Evolutionary conservation across 92 coral and sea anemone genomes (phyloP), one percentile per base, ranked within the genome.

Genomic region (Parazoanthus swiftii): DNA sequence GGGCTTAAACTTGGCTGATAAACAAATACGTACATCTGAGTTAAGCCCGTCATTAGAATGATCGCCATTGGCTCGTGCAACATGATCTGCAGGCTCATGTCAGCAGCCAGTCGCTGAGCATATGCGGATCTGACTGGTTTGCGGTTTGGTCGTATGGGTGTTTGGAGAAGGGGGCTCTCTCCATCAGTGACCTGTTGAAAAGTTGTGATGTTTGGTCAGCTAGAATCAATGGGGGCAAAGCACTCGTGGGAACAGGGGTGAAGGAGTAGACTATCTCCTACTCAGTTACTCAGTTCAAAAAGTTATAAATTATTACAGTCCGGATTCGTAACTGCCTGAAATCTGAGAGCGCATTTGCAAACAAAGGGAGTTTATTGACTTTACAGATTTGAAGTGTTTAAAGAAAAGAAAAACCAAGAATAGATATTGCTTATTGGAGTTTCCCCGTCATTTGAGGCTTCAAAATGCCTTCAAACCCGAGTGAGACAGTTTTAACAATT

Each of bases 41-140:
- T 23, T 23, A 42, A 44, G 46, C 81, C 38, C 6, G 63, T 21
- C 59, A 26, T 77, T 77, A 77, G 50, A 77, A 43, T 77, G 81
- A 44, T 38, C 13, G 81, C 56, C 37, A 77, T 5, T 77, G 81
- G 20, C 65, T 77, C 81, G 59, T 20, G 81, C 13, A 77, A 43
- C 59, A 77, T 77, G 36, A 1, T 77, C 81, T 77, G 81, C 65
- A 77, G 81, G 81, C 81, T 77, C 81, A 77, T 77, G 15, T 77
- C 81, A 77, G 81, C 81, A 33, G 66, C 81, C 0, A 77, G 20
- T 46, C 81, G 56, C 81, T 77, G 81, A 26, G 81, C 81, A 44
- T 4, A 26, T 44, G 81, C 29, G 5, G 81, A 77, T 44, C 59
- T 77, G 36, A 18, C 4, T 23, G 36, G 59, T 44, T 77, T 77